phyloP scores from a whole-genome alignment of 2,113 vertebrate genomes.

The Tamias sibiricus region DNA sequence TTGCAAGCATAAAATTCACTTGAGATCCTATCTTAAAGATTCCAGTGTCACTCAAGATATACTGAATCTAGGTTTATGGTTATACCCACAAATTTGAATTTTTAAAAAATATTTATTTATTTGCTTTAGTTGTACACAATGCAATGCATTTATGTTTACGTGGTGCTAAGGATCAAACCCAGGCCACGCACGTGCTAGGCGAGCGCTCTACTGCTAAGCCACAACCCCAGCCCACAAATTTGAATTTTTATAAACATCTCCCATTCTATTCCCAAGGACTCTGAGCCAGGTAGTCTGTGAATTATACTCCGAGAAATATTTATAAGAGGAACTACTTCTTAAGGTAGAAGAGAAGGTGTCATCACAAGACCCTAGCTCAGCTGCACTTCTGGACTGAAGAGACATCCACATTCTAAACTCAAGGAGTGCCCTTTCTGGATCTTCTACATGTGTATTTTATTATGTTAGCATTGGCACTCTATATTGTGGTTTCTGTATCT shows the following conservation, averaged over 20 bases:
- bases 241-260: neutral
- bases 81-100: neutral
- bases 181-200: too few species aligned
- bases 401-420: neutral
- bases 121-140: too few species aligned
- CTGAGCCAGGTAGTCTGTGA: neutral
- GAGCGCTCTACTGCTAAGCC: too few species aligned
- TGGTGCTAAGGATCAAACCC: too few species aligned
- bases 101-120: too few species aligned
- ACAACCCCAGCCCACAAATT: neutral
- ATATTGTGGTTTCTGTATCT: neutral
- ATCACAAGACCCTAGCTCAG: neutral
- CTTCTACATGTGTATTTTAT: neutral
- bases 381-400: neutral
- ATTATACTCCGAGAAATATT: neutral
- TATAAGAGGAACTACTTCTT: neutral
- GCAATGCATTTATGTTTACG: too few species aligned
- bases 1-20: neutral
- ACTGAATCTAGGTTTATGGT: neutral
- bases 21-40: neutral
- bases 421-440: neutral
- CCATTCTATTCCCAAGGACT: neutral
- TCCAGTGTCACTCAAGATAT: neutral
- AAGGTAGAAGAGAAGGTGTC: neutral
- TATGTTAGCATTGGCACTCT: neutral